These are phyloP conservation scores for Liopterus haemorrhoidalis DNA, from an alignment of 2,888 invertebrate species.

Conservation along the genomic window DNA sequence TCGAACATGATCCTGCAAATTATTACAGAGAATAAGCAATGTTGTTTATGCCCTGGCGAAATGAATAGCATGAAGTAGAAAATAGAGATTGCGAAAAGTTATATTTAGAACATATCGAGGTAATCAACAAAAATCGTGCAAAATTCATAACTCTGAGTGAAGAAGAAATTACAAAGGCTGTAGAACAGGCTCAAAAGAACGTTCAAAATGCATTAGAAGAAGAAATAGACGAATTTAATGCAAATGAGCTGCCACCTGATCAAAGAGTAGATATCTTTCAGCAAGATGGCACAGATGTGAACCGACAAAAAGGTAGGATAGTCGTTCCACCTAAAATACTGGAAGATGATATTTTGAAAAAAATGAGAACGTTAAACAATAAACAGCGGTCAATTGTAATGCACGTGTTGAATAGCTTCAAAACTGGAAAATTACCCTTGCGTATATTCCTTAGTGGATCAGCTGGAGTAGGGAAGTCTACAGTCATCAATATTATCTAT, in stretches of 20 bases:
- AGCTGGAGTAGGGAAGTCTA: slow-evolving; percentile 35
- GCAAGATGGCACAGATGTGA: too few species aligned
- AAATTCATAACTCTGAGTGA: slow-evolving; percentile 1
- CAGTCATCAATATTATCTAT: slow-evolving; percentile 27
- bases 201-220: neutral
- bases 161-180: too few species aligned
- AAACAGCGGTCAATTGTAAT: too few species aligned
- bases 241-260: neutral
- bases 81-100: slow-evolving; percentile 16
- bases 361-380: too few species aligned
- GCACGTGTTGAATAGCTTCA: too few species aligned
- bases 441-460: slow-evolving; percentile 31
- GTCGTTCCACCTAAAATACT: too few species aligned
- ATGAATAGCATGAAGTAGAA: slow-evolving; percentile 25
- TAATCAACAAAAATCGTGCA: neutral
- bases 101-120: neutral
- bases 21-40: slow-evolving; percentile 25
- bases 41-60: slow-evolving; percentile 28
- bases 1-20: slow-evolving; percentile 15
- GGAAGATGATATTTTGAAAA: too few species aligned
- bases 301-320: too few species aligned
- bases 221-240: neutral
- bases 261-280: too few species aligned
- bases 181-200: neutral
- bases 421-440: slow-evolving; percentile 27